phyloP scores from a whole-genome alignment of 2,888 invertebrate species.

The Cephus pulcher region DNA sequence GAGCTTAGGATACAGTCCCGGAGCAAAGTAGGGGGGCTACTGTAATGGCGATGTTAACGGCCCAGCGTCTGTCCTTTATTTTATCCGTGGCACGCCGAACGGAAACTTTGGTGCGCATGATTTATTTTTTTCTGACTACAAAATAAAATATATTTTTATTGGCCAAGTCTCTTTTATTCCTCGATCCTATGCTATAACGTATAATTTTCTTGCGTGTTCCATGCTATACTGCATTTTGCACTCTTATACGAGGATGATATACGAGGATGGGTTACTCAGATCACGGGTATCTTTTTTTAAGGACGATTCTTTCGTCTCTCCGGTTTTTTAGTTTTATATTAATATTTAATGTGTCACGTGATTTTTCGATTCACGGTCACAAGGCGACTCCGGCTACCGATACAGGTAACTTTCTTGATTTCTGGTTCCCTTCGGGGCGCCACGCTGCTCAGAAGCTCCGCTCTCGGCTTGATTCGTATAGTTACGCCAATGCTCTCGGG shows the following conservation, averaged over 20 bases:
- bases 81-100: not conserved
- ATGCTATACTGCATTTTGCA: too few relatives aligned
- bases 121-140: not conserved
- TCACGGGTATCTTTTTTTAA: not conserved
- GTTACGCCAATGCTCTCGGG: too few relatives aligned
- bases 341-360: too few relatives aligned
- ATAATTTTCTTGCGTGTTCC: too few relatives aligned
- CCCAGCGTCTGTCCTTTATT: not conserved
- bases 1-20: not conserved
- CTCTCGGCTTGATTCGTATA: too few relatives aligned
- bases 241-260: not conserved
- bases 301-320: not conserved
- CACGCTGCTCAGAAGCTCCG: too few relatives aligned
- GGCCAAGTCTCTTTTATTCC: not conserved
- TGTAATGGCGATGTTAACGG: slow-evolving; percentile 38
- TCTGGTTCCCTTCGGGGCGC: too few relatives aligned
- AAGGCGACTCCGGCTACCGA: too few relatives aligned
- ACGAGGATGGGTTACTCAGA: not conserved
- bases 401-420: too few relatives aligned
- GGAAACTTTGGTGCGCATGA: not conserved
- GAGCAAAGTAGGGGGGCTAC: slow-evolving; percentile 32
- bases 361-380: too few relatives aligned
- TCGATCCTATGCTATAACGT: not conserved
- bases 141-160: not conserved
- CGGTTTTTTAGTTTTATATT: not conserved